A percentile compares a stretch with the other conserved stretches of the same genome.
Evolutionary conservation across 37 sponge, comb jelly and placozoan species (phyloP).

Genomic region (Spongilla lacustris): DNA sequence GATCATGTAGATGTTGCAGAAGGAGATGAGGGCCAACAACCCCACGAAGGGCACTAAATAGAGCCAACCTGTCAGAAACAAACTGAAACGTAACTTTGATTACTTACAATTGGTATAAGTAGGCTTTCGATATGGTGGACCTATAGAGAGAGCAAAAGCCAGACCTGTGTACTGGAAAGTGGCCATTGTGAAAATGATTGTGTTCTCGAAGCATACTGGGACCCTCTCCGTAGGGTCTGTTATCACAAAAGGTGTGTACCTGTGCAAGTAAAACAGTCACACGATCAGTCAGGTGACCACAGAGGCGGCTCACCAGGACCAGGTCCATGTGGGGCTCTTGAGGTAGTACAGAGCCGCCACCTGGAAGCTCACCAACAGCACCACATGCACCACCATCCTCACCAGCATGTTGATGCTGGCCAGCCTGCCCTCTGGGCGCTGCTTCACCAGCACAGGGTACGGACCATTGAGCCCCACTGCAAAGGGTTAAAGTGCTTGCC

Average conservation of each 20-base stretch:
- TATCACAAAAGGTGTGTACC: not conserved
- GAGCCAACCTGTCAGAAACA: not conserved
- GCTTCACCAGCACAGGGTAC: conserved; percentile 46
- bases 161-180: conserved; percentile 80
- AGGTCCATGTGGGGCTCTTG: conserved; percentile 49
- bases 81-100: not conserved
- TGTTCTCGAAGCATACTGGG: conserved; percentile 73
- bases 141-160: conserved; percentile 76
- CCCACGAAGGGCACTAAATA: conserved; percentile 35
- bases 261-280: not conserved
- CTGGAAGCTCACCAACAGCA: conserved; percentile 55
- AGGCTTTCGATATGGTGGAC: conserved; percentile 78
- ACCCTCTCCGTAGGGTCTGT: conserved; percentile 23
- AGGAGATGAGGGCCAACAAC: conserved; percentile 20
- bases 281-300: not conserved
- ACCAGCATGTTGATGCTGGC: conserved; percentile 61
- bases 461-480: conserved; percentile 84
- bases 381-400: conserved; percentile 55
- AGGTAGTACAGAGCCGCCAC: conserved; percentile 60
- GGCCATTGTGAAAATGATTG: conserved; percentile 71
- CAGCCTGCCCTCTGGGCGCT: conserved; percentile 74
- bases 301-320: conserved; percentile 10
- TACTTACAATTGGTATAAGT: conserved; percentile 78
- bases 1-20: conserved; percentile 37
- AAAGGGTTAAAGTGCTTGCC: no score